A percentile compares a stretch with the other conserved stretches of the same genome.
phyloP scores from a whole-genome alignment of 2,888 invertebrate genomes.

The Acanthacorydalis orientalis region DNA sequence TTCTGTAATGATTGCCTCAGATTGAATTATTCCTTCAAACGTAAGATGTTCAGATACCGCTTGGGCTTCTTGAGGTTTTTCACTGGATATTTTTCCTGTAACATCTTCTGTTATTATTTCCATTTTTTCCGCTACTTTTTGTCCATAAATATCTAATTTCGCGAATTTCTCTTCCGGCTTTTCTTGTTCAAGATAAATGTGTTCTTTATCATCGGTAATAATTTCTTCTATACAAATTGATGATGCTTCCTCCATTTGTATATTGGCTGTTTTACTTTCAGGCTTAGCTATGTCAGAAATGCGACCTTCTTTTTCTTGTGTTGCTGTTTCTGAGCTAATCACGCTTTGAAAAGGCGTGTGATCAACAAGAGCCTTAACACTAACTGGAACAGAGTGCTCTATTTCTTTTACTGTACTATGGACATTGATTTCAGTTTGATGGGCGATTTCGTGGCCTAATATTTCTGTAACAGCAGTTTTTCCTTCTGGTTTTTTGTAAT shows the following conservation, averaged over 20 bases:
- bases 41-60: conserved; percentile 19
- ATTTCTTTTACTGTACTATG: conserved; percentile 34
- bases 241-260: conserved; percentile 25
- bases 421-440: conserved; percentile 35
- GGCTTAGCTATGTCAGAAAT: conserved; percentile 28
- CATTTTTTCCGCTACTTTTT: conserved; percentile 28
- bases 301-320: conserved; percentile 38
- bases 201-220: conserved; percentile 29
- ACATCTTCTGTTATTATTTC: conserved; percentile 24
- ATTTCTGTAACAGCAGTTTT: conserved; percentile 28
- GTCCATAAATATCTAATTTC: conserved; percentile 21
- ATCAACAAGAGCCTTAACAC: conserved; percentile 30
- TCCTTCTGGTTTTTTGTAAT: conserved; percentile 17
- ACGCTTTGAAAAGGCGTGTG: conserved; percentile 36
- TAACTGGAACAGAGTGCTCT: conserved; percentile 23
- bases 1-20: conserved; percentile 19
- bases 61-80: conserved; percentile 19
- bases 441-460: conserved; percentile 30
- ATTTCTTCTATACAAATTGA: conserved; percentile 27
- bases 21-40: conserved; percentile 19
- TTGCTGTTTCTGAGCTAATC: conserved; percentile 31
- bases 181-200: conserved; percentile 19
- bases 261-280: conserved; percentile 26
- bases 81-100: conserved; percentile 18
- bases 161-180: conserved; percentile 21